A percentile compares a stretch with the other conserved stretches of the same genome.
phyloP scores from a whole-genome alignment of 1,140 invertebrate genomes.

The Lucilia cuprina region DNA sequence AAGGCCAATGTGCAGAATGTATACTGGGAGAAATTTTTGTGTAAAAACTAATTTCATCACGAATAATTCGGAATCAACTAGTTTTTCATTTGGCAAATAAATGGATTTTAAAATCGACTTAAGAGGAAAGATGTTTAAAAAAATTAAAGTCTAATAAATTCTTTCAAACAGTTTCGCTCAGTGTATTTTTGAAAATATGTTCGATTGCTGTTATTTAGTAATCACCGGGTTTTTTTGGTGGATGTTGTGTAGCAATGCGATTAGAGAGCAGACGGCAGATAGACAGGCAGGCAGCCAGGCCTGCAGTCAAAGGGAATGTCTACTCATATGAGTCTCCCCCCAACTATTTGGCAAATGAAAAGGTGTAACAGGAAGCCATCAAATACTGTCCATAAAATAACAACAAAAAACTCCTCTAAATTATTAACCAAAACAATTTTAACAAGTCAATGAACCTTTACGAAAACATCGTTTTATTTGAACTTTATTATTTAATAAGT shows the following conservation, averaged over 20 bases:
- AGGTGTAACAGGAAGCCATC: constrained; percentile 12
- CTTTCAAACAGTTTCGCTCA: background rate
- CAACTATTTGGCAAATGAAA: background rate
- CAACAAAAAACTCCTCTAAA: background rate
- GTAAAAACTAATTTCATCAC: no score
- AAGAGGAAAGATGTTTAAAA: no score
- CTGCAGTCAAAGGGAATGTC: background rate
- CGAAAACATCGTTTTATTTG: background rate
- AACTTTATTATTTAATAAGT: background rate
- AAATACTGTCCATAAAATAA: background rate
- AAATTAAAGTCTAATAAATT: background rate
- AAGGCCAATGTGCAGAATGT: background rate
- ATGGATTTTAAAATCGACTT: no score
- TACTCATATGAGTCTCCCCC: background rate
- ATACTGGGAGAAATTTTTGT: no score
- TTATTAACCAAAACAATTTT: background rate
- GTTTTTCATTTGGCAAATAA: no score
- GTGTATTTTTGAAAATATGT: background rate
- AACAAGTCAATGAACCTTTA: background rate
- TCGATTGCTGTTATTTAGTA: background rate
- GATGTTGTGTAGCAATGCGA: background rate
- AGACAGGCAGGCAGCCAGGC: background rate
- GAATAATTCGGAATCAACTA: no score
- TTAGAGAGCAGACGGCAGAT: background rate
- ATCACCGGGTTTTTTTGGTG: background rate